A percentile compares a stretch with the other conserved stretches of the same genome.
Conservation (phyloP, 1,140 invertebrate species). For the Marisa cornuarietis region DNA sequence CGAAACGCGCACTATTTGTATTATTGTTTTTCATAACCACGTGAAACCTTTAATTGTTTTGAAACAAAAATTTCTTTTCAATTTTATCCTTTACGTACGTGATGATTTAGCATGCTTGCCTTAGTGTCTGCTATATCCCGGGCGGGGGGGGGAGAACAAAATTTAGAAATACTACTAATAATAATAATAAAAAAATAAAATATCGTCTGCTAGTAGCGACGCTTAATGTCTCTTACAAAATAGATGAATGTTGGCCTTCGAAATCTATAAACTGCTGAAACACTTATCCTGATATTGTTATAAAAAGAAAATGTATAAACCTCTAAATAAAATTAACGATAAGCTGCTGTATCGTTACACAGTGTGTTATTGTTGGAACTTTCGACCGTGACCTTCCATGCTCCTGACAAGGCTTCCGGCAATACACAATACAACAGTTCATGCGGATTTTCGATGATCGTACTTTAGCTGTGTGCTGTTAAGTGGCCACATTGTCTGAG, state of each 20-base stretch:
- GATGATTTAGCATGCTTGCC: too few relatives aligned
- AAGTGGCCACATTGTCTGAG: neutral
- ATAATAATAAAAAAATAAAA: too few relatives aligned
- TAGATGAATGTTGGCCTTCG: neutral
- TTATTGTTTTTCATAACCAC: too few relatives aligned
- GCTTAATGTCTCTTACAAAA: too few relatives aligned
- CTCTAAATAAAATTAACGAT: neutral
- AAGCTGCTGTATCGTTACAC: neutral
- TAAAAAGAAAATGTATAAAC: neutral
- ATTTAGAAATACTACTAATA: too few relatives aligned
- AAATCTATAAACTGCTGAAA: neutral
- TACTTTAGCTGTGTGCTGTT: neutral
- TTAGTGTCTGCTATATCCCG: too few relatives aligned
- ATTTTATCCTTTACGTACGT: too few relatives aligned
- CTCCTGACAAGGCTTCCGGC: neutral
- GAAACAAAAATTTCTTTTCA: too few relatives aligned
- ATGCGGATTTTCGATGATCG: neutral
- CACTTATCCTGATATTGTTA: neutral
- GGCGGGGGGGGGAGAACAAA: too few relatives aligned
- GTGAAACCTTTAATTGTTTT: too few relatives aligned
- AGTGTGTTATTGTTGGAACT: neutral
- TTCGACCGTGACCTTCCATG: neutral
- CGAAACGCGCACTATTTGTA: neutral
- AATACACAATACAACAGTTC: neutral
- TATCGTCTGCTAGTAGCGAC: too few relatives aligned